These are phyloP conservation scores for Saimiri boliviensis DNA, from an alignment of 2,113 vertebrate genomes.

Conservation along the genomic window DNA sequence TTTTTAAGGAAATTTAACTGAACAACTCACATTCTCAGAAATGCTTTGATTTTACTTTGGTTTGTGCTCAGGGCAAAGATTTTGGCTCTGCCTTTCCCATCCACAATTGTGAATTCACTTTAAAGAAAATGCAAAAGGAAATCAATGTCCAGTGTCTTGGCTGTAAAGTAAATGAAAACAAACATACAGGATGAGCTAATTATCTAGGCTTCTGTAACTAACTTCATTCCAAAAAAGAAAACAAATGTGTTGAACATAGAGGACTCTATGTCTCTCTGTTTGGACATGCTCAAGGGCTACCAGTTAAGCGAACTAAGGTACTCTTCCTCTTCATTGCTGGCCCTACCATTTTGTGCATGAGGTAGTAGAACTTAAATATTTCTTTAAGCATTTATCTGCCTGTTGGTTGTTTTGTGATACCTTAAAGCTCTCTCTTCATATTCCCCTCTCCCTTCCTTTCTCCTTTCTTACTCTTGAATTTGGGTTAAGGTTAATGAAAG, in stretches of 20 bases:
- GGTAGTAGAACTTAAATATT: not conserved
- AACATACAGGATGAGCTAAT: slow-evolving; percentile 45
- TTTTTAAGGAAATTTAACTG: slow-evolving; percentile 67
- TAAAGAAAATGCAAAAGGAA: slow-evolving; percentile 69
- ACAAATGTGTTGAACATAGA: not conserved
- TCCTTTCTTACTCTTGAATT: not conserved
- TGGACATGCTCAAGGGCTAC: not conserved
- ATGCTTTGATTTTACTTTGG: slow-evolving; percentile 75
- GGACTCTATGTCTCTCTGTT: not conserved
- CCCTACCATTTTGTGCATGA: not conserved
- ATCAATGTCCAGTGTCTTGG: slow-evolving; percentile 60
- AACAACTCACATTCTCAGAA: slow-evolving; percentile 65
- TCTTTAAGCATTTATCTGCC: not conserved
- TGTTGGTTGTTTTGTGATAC: not conserved
- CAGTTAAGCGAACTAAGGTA: not conserved
- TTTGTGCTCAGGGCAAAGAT: slow-evolving; percentile 73
- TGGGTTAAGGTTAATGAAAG: not conserved
- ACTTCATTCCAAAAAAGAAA: not conserved
- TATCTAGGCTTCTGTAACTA: slow-evolving; percentile 7
- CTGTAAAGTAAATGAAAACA: slow-evolving; percentile 69
- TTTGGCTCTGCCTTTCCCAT: slow-evolving; percentile 53
- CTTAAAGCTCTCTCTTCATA: not conserved
- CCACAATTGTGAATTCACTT: slow-evolving; percentile 53
- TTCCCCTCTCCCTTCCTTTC: not conserved
- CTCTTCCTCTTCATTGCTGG: not conserved